Evolutionary conservation across 1,140 invertebrate genomes (phyloP).

Genomic region (Drosophila rhopaloa): DNA sequence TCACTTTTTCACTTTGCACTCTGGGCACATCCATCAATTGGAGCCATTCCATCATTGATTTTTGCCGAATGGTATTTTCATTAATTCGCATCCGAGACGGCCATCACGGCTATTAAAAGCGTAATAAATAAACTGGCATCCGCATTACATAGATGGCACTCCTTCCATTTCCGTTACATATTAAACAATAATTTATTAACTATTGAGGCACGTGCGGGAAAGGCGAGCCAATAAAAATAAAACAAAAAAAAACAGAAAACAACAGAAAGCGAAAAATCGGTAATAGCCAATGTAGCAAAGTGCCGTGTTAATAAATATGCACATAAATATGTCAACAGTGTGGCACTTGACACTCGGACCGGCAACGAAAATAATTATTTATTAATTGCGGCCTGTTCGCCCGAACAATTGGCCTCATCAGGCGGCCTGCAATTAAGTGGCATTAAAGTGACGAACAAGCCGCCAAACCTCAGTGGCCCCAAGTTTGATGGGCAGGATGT

Average conservation of each 20-base stretch:
- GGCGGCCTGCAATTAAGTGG: slow-evolving; percentile 62
- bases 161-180: slow-evolving; percentile 56
- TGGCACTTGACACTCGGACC: slow-evolving; percentile 56
- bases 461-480: slow-evolving; percentile 58
- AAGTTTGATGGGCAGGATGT: slow-evolving; percentile 20
- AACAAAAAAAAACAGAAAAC: slow-evolving; percentile 16
- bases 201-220: slow-evolving; percentile 48
- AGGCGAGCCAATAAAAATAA: slow-evolving; percentile 1
- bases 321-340: slow-evolving; percentile 72
- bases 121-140: slow-evolving; percentile 30
- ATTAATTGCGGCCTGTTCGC: slow-evolving; percentile 68
- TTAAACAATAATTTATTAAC: slow-evolving; percentile 75
- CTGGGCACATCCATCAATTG: slow-evolving; percentile 59
- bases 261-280: slow-evolving; percentile 6
- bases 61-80: slow-evolving; percentile 33
- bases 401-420: slow-evolving; percentile 75
- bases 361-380: slow-evolving; percentile 70
- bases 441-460: slow-evolving; percentile 69
- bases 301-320: slow-evolving; percentile 69
- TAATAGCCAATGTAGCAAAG: slow-evolving; percentile 43
- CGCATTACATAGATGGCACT: slow-evolving; percentile 25
- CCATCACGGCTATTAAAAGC: slow-evolving; percentile 43
- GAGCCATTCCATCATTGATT: slow-evolving; percentile 54
- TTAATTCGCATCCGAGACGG: slow-evolving; percentile 39
- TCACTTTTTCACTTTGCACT: slow-evolving; percentile 3